Base-by-base conservation (phyloP, 2,113 vertebrate genomes). In the Nothocercus julius region DNA sequence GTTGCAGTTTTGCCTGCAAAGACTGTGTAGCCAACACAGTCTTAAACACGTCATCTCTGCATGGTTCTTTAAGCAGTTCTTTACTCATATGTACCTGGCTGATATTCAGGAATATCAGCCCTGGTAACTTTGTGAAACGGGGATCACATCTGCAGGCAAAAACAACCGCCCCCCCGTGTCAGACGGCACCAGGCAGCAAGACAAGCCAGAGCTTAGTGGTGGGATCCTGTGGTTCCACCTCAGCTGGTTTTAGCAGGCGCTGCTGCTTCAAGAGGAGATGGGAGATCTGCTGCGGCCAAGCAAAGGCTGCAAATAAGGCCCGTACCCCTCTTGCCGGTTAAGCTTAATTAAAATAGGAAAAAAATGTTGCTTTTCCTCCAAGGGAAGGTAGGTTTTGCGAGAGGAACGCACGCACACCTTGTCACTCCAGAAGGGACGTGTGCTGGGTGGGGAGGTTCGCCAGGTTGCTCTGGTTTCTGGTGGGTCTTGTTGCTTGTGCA, bases 381-480 rank as follows among this genome's bases (percentile, higher is more conserved):
- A 82, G 30, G 67, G 11, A 63, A 78, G 66, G 54, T 0, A 53
- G 20, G 15, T 44, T 83, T 82, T 58, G 66, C 74, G 74, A 74
- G 91, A 72, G 28, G 21, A 2, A 0, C 22, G 40, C 7, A 38
- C 19, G 66, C 0, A 0, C 9, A 49, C 1, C 1, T 19, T 6
- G 4, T 22, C 32, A 49, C 11, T 51, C 12, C 22, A 27, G 25
- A 49, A 56, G 38, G 59, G 62, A 25, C 44, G 32, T 17, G 51
- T 64, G 25, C 19, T 47, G 9, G 25, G 4, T 17, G 34, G 13
- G 58, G 9, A 42, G 27, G 19, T 44, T 47, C 36, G n/a, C 5
- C 27, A 22, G 12, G 11, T 5, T 40, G 53, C 15, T 67, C n/a
- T 75, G 47, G 54, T 88, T 36, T 54, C 49, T 83, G 12, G 11